Evolutionary conservation across 2,797 vertebrate genomes (phyloP), one percentile per base, ranked within the genome.

Genomic region (Ibycter americanus): DNA sequence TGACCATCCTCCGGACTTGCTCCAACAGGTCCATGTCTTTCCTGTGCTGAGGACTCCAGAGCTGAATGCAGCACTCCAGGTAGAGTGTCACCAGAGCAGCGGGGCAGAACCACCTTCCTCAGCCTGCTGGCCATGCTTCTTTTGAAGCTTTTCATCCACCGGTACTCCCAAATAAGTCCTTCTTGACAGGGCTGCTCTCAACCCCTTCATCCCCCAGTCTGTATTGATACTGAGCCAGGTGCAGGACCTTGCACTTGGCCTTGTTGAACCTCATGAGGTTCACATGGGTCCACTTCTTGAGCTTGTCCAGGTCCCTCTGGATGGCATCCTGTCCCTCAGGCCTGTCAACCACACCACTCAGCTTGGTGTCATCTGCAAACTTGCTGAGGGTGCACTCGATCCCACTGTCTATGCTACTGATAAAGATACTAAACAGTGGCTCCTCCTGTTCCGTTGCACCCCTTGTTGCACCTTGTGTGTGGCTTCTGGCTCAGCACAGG

Each of bases 91-190:
- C 5, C 5, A 70, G 49, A 46, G 51, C 11, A 15, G 36, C 86
- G 21, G 15, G 11, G 29, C 8, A 73, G 61, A 73, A 54, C 54
- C 27, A 44, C 3, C 2, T 49, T 31, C 11, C 21, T 78, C 0
- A 0, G 44, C 31, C 23, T 38, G 31, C 27, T 54, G 38, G 15
- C 18, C 44, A 29, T 0, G 0, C 20, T 58, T 31, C 55, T 68
- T 68, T 65, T 44, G 34, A 29, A 56, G 31, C 19, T 66, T 77
- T 56, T 36, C 36, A 36, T 77, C 15, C 38, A 62, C n/a, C 54
- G 47, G 16, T 26, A 42, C 7, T 12, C 9, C 12, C 31, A 52
- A 47, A 36, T 36, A 52, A 47, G 42, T 42, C 22, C 29, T 76
- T 81, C 68, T 21, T 29, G 32, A 26, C 36, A 62, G 54, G 19